Base-by-base conservation (phyloP, 2,888 invertebrate genomes). In the Calephelis perditalis region DNA sequence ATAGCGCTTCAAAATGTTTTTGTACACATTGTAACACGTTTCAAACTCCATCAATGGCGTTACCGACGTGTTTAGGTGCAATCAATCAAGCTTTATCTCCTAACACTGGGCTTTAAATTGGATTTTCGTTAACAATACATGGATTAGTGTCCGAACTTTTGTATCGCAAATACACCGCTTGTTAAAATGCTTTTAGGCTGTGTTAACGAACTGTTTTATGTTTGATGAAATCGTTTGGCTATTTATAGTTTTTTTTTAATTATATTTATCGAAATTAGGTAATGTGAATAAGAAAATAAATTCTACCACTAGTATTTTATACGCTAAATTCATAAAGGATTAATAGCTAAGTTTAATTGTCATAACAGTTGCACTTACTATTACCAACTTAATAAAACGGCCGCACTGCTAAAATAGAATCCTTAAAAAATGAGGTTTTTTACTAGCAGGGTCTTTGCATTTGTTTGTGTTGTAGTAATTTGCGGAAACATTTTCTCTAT, bases 1-100 rank as follows among this genome's bases (percentile, higher is more conserved):
- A 52, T 26, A 52, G 11, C 15, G 49, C 49, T 15, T 52, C 26
- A 9, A 52, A 52, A 52, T 52, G 26, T 52, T 52, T 52, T 52
- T 35, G 49, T 10, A 11, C 35, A 35, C 49, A 52, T 10, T 52
- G 49, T 26, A 52, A 35, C 52, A 35, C 11, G 26, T 49, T 52
- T 52, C 35, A 10, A 35, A 52, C 52, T 11, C 52, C 52, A 35
- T 52, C 52, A 52, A 52, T 52, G 11, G 52, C 36, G 35, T 52
- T 52, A 52, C 52, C 52, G 52, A 79, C 76, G 73, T 78, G 81
- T 82, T 77, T 81, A 83, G 74, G 73, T 72, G 75, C 77, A 80
- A 89, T 89, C 89, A 86, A 88, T 89, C 89, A 87, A 72, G 85
- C 86, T 87, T 84, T 83, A 85, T 82, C 81, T 75, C 81, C 74